phyloP scores from a whole-genome alignment of 2,888 invertebrate genomes.

The Watsonalla cultraria region DNA sequence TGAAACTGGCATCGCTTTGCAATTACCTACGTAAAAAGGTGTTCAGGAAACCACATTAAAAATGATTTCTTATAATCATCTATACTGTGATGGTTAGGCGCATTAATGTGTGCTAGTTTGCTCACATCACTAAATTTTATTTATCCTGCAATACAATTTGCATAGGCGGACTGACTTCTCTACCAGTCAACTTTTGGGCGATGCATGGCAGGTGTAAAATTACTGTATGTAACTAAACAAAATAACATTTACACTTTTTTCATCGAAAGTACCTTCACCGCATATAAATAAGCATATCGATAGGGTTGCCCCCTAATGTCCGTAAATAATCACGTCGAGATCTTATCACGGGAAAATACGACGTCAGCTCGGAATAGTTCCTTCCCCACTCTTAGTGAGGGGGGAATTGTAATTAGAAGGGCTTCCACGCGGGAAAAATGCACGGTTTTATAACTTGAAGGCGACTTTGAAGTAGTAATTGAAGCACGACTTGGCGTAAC shows the following conservation, averaged over 20 bases:
- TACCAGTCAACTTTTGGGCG: too few relatives aligned
- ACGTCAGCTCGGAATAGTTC: conserved; percentile 62
- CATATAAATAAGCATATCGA: conserved; percentile 71
- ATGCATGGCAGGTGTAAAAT: too few relatives aligned
- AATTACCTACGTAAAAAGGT: too few relatives aligned
- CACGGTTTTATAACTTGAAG: conserved; percentile 13
- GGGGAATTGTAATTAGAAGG: conserved; percentile 65
- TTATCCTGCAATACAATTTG: too few relatives aligned
- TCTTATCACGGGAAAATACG: conserved; percentile 74
- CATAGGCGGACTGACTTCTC: too few relatives aligned
- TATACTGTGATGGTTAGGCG: too few relatives aligned
- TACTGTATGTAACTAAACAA: too few relatives aligned
- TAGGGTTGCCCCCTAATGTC: conserved; percentile 68
- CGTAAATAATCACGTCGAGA: conserved; percentile 76
- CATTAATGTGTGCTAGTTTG: too few relatives aligned
- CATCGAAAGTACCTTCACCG: conserved; percentile 39
- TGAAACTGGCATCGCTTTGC: too few relatives aligned
- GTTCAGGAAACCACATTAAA: too few relatives aligned
- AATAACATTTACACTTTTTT: conserved; percentile 26
- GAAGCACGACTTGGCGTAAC: neutral
- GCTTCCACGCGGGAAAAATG: conserved; percentile 33
- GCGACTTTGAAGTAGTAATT: neutral
- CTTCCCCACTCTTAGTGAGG: conserved; percentile 22
- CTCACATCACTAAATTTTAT: too few relatives aligned
- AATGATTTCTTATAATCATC: too few relatives aligned